These are phyloP conservation scores for Alectura lathami DNA, from an alignment of 2,113 vertebrate species.

Conservation along the genomic window DNA sequence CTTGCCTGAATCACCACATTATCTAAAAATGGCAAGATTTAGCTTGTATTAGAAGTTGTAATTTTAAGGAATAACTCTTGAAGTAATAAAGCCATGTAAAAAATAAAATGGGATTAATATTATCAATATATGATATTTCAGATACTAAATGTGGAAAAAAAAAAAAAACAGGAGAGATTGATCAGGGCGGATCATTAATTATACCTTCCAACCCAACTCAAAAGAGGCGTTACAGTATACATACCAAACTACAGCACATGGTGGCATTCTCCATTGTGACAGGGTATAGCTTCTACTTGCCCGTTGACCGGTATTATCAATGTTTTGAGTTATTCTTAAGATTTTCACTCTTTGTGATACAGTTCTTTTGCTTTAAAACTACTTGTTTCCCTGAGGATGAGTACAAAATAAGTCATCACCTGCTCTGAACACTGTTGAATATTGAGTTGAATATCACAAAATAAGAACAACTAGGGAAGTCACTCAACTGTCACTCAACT, in stretches of 20 bases:
- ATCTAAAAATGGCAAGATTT: neutral
- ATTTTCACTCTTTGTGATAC: neutral
- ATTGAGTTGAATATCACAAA: neutral
- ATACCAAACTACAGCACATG: conserved; percentile 24
- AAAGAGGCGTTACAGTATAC: neutral
- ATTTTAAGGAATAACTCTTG: neutral
- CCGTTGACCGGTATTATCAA: neutral
- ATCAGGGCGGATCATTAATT: neutral
- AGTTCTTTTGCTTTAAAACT: neutral
- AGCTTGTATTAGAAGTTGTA: neutral
- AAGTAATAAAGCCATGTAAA: neutral
- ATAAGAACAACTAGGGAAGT: neutral
- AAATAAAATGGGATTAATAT: neutral
- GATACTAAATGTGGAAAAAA: neutral
- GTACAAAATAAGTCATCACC: neutral
- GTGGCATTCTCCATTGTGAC: conserved; percentile 23
- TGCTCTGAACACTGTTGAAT: neutral
- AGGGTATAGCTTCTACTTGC: neutral
- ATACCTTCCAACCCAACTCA: neutral
- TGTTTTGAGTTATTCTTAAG: neutral
- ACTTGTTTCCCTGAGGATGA: neutral
- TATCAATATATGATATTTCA: neutral
- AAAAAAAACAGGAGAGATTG: neutral
- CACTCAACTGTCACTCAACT: neutral
- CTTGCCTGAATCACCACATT: neutral